A percentile compares a stretch with the other conserved stretches of the same genome.
Conservation (phyloP, 2,888 invertebrate genomes). For the Oscheius sp. region DNA sequence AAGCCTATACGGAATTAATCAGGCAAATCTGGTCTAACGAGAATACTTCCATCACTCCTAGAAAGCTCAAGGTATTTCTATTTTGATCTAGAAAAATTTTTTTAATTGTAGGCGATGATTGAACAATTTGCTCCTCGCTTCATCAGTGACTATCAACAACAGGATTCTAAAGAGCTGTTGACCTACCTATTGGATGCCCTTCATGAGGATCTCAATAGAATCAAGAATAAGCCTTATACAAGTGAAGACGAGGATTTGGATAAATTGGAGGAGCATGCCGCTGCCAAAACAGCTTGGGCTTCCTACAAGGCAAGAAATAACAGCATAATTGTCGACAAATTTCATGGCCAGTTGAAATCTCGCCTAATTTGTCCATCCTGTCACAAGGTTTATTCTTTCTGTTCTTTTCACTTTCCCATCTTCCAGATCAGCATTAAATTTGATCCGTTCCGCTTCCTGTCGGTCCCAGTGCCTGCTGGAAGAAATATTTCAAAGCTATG, state of each 20-base stretch:
- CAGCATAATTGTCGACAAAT: conserved; percentile 75
- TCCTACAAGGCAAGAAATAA: conserved; percentile 75
- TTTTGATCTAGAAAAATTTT: not conserved
- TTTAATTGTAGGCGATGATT: conserved; percentile 67
- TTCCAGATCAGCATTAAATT: conserved; percentile 76
- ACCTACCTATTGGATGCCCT: conserved; percentile 76
- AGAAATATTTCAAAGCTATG: conserved; percentile 68
- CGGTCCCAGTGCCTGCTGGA: conserved; percentile 73
- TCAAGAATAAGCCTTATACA: conserved; percentile 75
- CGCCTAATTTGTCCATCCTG: conserved; percentile 76
- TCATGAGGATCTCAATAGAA: conserved; percentile 76
- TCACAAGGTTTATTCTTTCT: conserved; percentile 70
- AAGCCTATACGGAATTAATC: conserved; percentile 74
- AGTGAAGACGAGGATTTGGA: conserved; percentile 73
- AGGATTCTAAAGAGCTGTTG: conserved; percentile 75
- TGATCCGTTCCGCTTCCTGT: conserved; percentile 76
- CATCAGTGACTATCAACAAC: conserved; percentile 76
- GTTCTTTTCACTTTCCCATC: no score
- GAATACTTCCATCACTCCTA: conserved; percentile 72
- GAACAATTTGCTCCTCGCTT: conserved; percentile 76
- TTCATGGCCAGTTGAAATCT: conserved; percentile 76
- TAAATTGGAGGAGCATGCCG: conserved; percentile 50
- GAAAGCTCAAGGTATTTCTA: conserved; percentile 74
- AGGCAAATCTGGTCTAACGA: conserved; percentile 75
- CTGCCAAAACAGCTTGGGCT: conserved; percentile 75